A percentile compares a stretch with the other conserved stretches of the same genome.
Evolutionary conservation across 2,888 invertebrate species (phyloP).

Genomic region (Pachliopta kotzebuea): DNA sequence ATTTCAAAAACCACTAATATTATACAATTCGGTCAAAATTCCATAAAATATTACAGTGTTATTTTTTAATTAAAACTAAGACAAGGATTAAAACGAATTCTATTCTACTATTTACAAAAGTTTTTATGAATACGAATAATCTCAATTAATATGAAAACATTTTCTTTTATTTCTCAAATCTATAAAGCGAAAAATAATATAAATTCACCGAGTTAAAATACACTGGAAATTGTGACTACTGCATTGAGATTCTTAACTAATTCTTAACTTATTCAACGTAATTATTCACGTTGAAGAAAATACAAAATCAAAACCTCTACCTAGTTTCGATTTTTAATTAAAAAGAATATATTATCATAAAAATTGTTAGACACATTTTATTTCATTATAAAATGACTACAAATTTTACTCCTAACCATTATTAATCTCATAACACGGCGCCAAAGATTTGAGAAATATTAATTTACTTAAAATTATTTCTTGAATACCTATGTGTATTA

Average conservation of each 20-base stretch:
- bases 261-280: slow-evolving; percentile 8
- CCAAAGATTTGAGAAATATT: slow-evolving; percentile 67
- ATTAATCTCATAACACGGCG: slow-evolving; percentile 48
- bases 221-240: slow-evolving; percentile 29
- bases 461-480: slow-evolving; percentile 51
- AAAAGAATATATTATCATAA: slow-evolving; percentile 5
- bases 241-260: slow-evolving; percentile 38
- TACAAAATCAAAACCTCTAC: background rate
- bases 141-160: slow-evolving; percentile 67
- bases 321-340: slow-evolving; percentile 20
- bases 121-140: slow-evolving; percentile 67
- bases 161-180: slow-evolving; percentile 59
- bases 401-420: slow-evolving; percentile 18
- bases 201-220: slow-evolving; percentile 22
- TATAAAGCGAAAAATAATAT: slow-evolving; percentile 30
- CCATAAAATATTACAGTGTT: slow-evolving; percentile 34
- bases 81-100: slow-evolving; percentile 56
- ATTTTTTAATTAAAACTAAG: slow-evolving; percentile 53
- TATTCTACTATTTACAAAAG: slow-evolving; percentile 70
- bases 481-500: slow-evolving; percentile 59
- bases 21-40: slow-evolving; percentile 39
- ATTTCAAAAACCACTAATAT: background rate
- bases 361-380: slow-evolving; percentile 19
- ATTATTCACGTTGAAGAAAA: background rate
- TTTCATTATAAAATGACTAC: slow-evolving; percentile 24